Base-by-base conservation (phyloP, 2,888 invertebrate genomes). In the Brachypalpus laphriformis region DNA sequence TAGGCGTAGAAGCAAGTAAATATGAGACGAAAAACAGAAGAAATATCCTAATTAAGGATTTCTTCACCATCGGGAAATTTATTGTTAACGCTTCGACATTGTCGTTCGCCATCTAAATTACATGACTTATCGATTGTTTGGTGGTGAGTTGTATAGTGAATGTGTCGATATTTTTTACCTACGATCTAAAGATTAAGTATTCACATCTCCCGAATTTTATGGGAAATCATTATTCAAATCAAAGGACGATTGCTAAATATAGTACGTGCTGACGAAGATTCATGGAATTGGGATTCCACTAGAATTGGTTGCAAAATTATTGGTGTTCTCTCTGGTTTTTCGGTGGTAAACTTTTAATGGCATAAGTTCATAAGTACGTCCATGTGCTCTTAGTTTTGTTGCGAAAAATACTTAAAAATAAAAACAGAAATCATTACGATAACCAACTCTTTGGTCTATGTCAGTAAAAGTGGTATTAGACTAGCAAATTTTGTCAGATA, bases 51-150 rank as follows among this genome's bases (percentile, higher is more conserved):
- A 37, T 57, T 37, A 57, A n/a, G 16, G 3, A 37, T 37, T 37
- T 11, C 8, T 7, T n/a, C 28, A 8, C 54, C 28, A 47, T 18
- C 3, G 18, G 47, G 47, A 47, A 18, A 47, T 47, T 47, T 47
- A 47, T 47, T 47, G 20, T 20, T 37, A 37, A 37, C 37, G 37
- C 37, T 5, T 7, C 11, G 37, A 11, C 3, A 6, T 6, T 37
- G 34, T 20, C 20, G 34, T 11, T 57, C 20, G n/a, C 3, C 37
- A 6, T 3, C 37, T 37, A 34, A 57, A 20, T 37, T 37, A 57
- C 7, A 37, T 57, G 57, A 20, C 20, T 37, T 57, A 57, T 57
- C 57, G 57, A 37, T 57, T 47, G 20, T 2, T 47, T 47, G 7
- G 18, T 20, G 20, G 47, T 9, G 2, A 9, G 7, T n/a, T n/a